These are phyloP conservation scores for Calliopum simillimum DNA, from an alignment of 2,888 invertebrate species.

Conservation along the genomic window DNA sequence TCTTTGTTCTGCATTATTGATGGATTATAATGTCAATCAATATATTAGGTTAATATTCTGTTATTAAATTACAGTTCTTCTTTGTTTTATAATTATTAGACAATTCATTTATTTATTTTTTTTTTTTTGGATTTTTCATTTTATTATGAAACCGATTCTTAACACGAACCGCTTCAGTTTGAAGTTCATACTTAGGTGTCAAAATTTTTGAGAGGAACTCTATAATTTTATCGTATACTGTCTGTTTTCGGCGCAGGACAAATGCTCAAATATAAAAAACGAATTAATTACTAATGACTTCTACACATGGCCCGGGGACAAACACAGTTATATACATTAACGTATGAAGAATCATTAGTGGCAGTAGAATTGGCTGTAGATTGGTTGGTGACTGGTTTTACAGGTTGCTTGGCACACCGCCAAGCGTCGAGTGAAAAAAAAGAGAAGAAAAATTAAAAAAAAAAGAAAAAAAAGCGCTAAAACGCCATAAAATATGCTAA, in stretches of 20 bases:
- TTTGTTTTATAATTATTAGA: no score
- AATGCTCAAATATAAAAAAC: conserved; percentile 11
- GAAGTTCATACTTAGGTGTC: conserved; percentile 10
- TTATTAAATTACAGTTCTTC: no score
- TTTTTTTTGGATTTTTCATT: no score
- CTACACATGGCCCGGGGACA: conserved; percentile 8
- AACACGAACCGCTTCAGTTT: conserved; percentile 4
- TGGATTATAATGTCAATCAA: no score
- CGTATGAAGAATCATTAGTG: conserved; percentile 6
- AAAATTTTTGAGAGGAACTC: neutral
- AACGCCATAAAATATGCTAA: conserved; percentile 33
- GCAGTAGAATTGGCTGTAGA: neutral
- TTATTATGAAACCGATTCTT: no score
- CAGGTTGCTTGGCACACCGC: conserved; percentile 20
- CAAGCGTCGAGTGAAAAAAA: neutral
- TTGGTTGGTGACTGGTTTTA: neutral
- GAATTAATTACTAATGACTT: conserved; percentile 29
- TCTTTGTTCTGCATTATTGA: no score
- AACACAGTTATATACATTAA: conserved; percentile 3
- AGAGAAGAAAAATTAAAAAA: conserved; percentile 20
- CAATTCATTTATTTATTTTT: no score
- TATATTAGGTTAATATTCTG: no score
- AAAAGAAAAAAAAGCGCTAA: conserved; percentile 17
- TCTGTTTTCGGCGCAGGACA: conserved; percentile 14
- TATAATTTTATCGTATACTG: conserved; percentile 1